These are phyloP conservation scores for Heterohyrax brucei DNA, from an alignment of 2,797 vertebrate genomes.

Conservation along the genomic window DNA sequence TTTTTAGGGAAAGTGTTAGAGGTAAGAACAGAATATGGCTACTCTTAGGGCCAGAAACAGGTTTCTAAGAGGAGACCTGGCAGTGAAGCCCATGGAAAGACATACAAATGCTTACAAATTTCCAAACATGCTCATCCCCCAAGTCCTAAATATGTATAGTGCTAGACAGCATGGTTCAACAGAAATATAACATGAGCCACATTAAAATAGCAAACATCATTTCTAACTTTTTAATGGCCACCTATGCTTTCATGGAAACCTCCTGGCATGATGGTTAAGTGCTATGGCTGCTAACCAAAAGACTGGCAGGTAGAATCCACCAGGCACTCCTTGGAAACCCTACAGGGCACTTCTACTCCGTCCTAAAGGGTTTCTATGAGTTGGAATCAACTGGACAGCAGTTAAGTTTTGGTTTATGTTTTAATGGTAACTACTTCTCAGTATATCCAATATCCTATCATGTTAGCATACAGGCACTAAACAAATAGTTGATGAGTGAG, in stretches of 20 bases:
- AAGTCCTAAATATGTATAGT: not conserved
- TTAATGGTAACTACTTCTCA: not conserved
- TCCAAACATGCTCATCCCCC: not conserved
- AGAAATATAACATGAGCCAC: not conserved
- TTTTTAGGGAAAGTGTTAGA: not conserved
- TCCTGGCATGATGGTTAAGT: no score
- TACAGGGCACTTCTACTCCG: no score
- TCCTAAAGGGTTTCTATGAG: no score
- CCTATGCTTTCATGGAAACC: not conserved
- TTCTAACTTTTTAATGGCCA: conserved; percentile 14
- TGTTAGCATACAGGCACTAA: not conserved
- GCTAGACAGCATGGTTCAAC: not conserved
- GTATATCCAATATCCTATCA: conserved; percentile 30
- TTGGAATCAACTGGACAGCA: no score
- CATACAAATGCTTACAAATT: not conserved
- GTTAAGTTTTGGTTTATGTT: no score
- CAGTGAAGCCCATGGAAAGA: not conserved
- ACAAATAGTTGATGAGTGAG: not conserved
- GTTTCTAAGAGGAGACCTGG: not conserved
- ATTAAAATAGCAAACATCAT: not conserved
- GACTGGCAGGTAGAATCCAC: no score
- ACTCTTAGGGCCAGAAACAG: not conserved
- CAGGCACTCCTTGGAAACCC: no score
- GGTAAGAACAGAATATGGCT: not conserved
- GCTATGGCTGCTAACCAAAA: no score